A percentile compares a stretch with the other conserved stretches of the same genome.
Conservation (phyloP, 2,113 vertebrate species). For the Rhizomys pruinosus region DNA sequence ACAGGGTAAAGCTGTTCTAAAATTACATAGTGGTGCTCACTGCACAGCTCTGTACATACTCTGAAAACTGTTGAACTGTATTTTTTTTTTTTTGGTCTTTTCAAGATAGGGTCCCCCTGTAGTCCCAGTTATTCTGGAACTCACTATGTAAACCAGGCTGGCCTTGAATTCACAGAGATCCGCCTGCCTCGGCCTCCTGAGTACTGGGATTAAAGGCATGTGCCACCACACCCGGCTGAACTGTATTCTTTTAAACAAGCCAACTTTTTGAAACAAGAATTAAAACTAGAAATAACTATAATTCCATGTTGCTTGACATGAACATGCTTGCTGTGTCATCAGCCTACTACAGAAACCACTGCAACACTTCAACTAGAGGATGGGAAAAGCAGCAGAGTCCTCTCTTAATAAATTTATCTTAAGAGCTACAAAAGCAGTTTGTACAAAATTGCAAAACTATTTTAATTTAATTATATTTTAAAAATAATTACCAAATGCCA, state of each 20-base stretch:
- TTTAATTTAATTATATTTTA: constrained; percentile 42
- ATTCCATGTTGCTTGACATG: background rate
- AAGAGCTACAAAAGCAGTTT: background rate
- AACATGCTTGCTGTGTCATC: background rate
- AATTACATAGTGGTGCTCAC: background rate
- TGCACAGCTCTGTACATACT: background rate
- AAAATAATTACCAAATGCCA: constrained; percentile 13
- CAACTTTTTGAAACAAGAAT: constrained; percentile 27
- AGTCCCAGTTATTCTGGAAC: too few relatives aligned
- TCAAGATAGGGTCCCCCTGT: too few relatives aligned
- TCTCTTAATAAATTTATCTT: constrained; percentile 1
- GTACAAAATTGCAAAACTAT: background rate
- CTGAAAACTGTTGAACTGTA: background rate
- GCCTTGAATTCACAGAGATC: too few relatives aligned
- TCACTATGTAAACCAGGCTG: too few relatives aligned
- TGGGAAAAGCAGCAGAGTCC: background rate
- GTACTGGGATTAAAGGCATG: too few relatives aligned
- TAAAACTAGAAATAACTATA: constrained; percentile 46
- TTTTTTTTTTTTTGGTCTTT: too few relatives aligned
- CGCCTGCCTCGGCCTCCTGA: too few relatives aligned
- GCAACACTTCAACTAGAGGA: background rate
- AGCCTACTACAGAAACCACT: background rate
- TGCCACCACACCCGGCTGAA: too few relatives aligned
- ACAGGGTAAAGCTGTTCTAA: background rate
- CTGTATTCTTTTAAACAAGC: background rate